Percentiles rank a stretch among this genome's conserved stretches.
These are phyloP conservation scores for Lysandra coridon DNA, from an alignment of 2,888 invertebrate species.

Conservation along the genomic window DNA sequence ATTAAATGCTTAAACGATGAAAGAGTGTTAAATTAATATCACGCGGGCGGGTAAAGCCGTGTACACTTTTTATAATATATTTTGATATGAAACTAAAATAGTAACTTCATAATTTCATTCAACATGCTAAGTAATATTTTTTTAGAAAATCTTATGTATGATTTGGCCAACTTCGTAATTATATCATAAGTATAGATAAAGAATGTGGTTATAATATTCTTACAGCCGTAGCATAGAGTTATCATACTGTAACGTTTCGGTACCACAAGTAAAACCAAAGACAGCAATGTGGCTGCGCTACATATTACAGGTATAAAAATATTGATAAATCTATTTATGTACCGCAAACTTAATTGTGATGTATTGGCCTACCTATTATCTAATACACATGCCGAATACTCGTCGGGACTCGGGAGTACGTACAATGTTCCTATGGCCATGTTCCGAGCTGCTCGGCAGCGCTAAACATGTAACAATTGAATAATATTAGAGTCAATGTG, in stretches of 20 bases:
- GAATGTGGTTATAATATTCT: neutral
- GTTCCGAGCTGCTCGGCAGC: conserved; percentile 35
- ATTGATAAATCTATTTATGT: conserved; percentile 33
- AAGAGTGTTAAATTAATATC: neutral
- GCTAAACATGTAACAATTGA: conserved; percentile 33
- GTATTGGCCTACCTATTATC: neutral
- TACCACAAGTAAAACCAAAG: neutral
- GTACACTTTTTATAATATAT: neutral
- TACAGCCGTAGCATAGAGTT: neutral
- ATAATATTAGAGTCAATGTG: conserved; percentile 38
- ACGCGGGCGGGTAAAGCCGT: neutral
- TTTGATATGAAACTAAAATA: too few species aligned
- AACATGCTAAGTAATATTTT: neutral
- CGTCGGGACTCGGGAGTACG: neutral
- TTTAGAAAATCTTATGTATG: neutral
- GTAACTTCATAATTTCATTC: too few species aligned
- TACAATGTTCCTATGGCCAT: conserved; percentile 32
- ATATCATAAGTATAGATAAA: neutral
- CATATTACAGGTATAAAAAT: conserved; percentile 32
- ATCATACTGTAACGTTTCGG: neutral
- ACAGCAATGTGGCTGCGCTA: conserved; percentile 24
- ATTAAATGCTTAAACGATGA: neutral
- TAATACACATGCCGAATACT: neutral
- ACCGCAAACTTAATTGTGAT: conserved; percentile 10
- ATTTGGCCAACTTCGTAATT: neutral